These are phyloP conservation scores for Morone saxatilis DNA, from an alignment of 2,113 vertebrate genomes.

Conservation along the genomic window DNA sequence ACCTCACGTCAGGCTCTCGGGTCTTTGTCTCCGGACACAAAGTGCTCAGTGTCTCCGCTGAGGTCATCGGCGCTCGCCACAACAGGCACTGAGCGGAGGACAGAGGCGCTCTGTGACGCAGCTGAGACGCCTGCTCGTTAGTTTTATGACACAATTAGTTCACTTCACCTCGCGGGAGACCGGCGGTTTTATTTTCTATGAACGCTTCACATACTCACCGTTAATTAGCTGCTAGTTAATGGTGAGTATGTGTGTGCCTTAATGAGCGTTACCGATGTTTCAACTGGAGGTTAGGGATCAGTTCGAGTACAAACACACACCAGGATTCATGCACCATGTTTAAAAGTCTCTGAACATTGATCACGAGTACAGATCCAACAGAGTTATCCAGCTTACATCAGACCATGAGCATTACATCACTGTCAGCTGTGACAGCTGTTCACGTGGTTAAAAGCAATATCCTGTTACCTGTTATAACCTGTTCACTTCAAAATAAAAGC, in stretches of 20 bases:
- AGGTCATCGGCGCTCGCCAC: constrained; percentile 65
- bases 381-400: constrained; percentile 31
- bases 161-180: background rate
- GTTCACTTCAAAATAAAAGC: no score
- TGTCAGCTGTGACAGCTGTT: constrained; percentile 1
- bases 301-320: background rate
- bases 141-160: background rate
- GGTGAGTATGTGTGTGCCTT: no score
- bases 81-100: constrained; percentile 58
- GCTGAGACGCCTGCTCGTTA: background rate
- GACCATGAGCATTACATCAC: constrained; percentile 61
- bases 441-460: no score
- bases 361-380: constrained; percentile 25
- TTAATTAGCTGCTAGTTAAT: no score
- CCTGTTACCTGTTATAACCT: no score
- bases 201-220: no score
- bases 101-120: constrained; percentile 54
- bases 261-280: background rate
- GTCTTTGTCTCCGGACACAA: constrained; percentile 65
- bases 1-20: constrained; percentile 51
- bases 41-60: constrained; percentile 67
- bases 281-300: background rate
- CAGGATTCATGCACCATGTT: no score
- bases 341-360: constrained; percentile 3
- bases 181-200: no score